These are phyloP conservation scores for Percina caprodes DNA, from an alignment of 2,113 vertebrate genomes.

Conservation along the genomic window DNA sequence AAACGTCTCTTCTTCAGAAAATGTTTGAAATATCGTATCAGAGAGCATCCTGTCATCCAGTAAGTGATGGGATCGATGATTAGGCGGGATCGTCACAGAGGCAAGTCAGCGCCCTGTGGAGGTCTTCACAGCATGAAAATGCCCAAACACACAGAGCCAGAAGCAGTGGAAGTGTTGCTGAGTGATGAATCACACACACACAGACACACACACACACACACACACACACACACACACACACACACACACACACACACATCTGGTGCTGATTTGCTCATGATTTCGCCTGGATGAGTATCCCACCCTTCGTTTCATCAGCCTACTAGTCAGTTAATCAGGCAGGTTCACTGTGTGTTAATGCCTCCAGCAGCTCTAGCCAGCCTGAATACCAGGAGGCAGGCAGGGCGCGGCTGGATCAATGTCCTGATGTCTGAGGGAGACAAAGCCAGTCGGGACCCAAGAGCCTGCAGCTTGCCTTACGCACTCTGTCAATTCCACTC, in stretches of 20 bases:
- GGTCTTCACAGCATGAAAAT: conserved; percentile 23
- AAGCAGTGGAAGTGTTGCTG: conserved; percentile 30
- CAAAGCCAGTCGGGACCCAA: conserved; percentile 14
- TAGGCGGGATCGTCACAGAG: conserved; percentile 20
- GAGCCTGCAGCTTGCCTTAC: conserved; percentile 43
- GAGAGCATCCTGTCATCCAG: conserved; percentile 31
- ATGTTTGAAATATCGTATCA: conserved; percentile 34
- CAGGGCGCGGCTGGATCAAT: conserved; percentile 61
- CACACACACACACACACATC: conserved; percentile 1
- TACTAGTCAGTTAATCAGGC: conserved; percentile 54
- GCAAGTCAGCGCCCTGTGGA: conserved; percentile 22
- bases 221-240: neutral
- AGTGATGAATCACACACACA: conserved; percentile 1
- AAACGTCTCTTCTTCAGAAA: conserved; percentile 34
- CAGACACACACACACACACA: neutral
- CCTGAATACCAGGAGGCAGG: conserved; percentile 26
- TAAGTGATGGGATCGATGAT: conserved; percentile 45
- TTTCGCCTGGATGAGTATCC: conserved; percentile 36
- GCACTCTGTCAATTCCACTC: conserved; percentile 65
- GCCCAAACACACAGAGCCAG: neutral
- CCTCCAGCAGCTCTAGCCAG: conserved; percentile 34
- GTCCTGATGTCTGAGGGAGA: conserved; percentile 55
- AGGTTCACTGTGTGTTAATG: conserved; percentile 32
- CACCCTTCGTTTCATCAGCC: conserved; percentile 21
- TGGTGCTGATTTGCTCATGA: conserved; percentile 39